Conservation (phyloP, 53 echinoderm and acorn worm genomes). For the Paracentrotus lividus region DNA sequence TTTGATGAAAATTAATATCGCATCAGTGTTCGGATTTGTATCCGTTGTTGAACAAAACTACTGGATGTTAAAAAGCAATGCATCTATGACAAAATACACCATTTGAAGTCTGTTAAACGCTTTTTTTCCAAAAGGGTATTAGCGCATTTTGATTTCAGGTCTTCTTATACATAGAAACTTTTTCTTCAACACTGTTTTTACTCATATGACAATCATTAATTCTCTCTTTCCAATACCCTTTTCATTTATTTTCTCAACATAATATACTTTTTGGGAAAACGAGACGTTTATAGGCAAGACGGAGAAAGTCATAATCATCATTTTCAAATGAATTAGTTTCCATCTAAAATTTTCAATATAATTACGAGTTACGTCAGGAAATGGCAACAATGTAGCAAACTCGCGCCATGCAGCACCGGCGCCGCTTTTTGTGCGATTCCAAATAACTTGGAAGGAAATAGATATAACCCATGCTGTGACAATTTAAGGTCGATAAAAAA, state of each 20-base stretch:
- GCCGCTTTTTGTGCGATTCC: not conserved
- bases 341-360: not conserved
- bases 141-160: too few species aligned
- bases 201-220: too few species aligned
- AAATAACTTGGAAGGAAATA: not conserved
- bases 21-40: too few species aligned
- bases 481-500: not conserved
- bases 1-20: too few species aligned
- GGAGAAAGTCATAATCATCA: not conserved
- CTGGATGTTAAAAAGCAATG: too few species aligned
- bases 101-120: too few species aligned
- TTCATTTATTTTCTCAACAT: not conserved
- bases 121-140: too few species aligned
- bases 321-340: conserved; percentile 6
- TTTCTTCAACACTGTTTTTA: too few species aligned
- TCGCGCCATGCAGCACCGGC: not conserved
- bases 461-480: not conserved
- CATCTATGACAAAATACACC: too few species aligned
- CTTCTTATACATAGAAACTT: too few species aligned
- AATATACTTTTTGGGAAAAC: not conserved
- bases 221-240: not conserved
- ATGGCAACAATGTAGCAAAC: not conserved
- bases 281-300: not conserved
- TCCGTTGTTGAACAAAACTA: too few species aligned
- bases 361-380: not conserved